Evolutionary conservation across 2,888 invertebrate species (phyloP), one percentile per base, ranked within the genome.

Genomic region (Thecophora atra): DNA sequence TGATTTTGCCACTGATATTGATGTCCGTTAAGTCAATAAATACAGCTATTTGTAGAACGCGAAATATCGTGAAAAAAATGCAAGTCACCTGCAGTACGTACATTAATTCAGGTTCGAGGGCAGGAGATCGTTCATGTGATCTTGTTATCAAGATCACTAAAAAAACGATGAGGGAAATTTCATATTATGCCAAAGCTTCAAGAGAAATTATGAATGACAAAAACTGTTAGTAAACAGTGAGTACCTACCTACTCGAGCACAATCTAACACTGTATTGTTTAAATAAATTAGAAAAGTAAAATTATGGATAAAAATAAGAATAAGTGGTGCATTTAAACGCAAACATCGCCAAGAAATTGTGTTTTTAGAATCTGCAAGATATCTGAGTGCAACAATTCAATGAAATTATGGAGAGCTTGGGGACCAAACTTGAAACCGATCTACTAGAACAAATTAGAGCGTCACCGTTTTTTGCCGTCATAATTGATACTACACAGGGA

Each of bases 21-120:
- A 58, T 58, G 68, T 68, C 68, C 68, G 68, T 68, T 68, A 51
- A 68, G 68, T 68, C 68, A 56, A 68, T 68, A 68, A 68, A 68
- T 68, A 66, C 68, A 56, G 37, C 37, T 68, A 30, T 30, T 68
- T 68, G 56, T 58, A 68, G 56, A 56, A 56, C 68, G 68, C 54
- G 37, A 65, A 65, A 65, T 65, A 65, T 65, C 19, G 47, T 65
- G 47, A 37, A 37, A 67, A 37, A 67, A 68, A 54, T 68, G 68
- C 56, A 56, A 42, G 68, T 68, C 68, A 68, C 56, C 58, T 56
- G 52, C 67, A 56, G 67, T 67, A 67, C 54, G 67, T 67, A 1
- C 54, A 54, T 54, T 54, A 54, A 26, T 54, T 58, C 58, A 58
- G 3, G 58, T 26, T 24, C 58, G 58, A 6, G 58, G 26, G 58